Evolutionary conservation across 1,140 invertebrate species (phyloP).

Genomic region (Caenorhabditis elegans): WBcel235 BX284605.5:7960501-7961000

Average conservation of each 20-base stretch:
- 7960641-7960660: too few relatives aligned
- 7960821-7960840: background rate
- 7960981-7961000: slow-evolving; percentile 12
- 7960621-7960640: too few relatives aligned
- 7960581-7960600: slow-evolving; percentile 11
- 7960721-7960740: too few relatives aligned
- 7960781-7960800: background rate
- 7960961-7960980: background rate
- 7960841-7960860: background rate
- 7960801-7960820: background rate
- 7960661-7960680: too few relatives aligned
- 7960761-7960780: slow-evolving; percentile 22
- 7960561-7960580: background rate
- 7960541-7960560: background rate
- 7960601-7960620: background rate
- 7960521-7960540: background rate
- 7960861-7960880: background rate
- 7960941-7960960: background rate
- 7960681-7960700: too few relatives aligned
- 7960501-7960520: background rate
- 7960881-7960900: background rate
- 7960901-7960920: background rate
- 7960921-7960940: background rate
- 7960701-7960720: too few relatives aligned
- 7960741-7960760: slow-evolving; percentile 23